These are phyloP conservation scores for Drosophila niveifrons DNA, from an alignment of 2,888 invertebrate species.

Conservation along the genomic window DNA sequence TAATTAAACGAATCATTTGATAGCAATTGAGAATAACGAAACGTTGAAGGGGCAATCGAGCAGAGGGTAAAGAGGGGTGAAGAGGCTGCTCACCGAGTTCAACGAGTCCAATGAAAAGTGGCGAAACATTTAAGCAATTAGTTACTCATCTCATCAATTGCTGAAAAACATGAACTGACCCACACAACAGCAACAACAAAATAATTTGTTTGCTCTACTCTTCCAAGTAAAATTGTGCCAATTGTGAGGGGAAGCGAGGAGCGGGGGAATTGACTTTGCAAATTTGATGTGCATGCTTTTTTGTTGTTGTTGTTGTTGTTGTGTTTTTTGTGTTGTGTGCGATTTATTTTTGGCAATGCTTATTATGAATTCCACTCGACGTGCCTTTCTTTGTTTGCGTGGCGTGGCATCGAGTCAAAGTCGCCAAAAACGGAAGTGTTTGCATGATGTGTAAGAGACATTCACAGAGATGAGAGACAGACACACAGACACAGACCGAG, in stretches of 20 bases:
- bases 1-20: not conserved
- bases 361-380: constrained; percentile 31
- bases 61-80: too few relatives aligned
- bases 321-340: not conserved
- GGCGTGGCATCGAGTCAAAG: constrained; percentile 27
- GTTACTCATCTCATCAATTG: constrained; percentile 60
- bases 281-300: constrained; percentile 6
- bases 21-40: not conserved
- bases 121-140: constrained; percentile 19
- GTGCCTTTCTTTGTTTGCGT: constrained; percentile 31
- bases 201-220: constrained; percentile 43
- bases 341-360: constrained; percentile 61
- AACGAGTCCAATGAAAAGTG: constrained; percentile 1
- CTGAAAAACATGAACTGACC: constrained; percentile 63
- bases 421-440: constrained; percentile 74
- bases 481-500: not conserved
- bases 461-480: constrained; percentile 1
- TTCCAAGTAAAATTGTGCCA: constrained; percentile 1
- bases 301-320: not conserved
- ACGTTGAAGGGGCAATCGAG: too few relatives aligned
- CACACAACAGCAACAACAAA: constrained; percentile 49
- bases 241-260: not conserved
- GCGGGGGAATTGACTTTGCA: constrained; percentile 16
- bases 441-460: constrained; percentile 73
- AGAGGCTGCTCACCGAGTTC: not conserved